These are phyloP conservation scores for Bombylius discolor DNA, from an alignment of 2,888 invertebrate species.

Conservation along the genomic window DNA sequence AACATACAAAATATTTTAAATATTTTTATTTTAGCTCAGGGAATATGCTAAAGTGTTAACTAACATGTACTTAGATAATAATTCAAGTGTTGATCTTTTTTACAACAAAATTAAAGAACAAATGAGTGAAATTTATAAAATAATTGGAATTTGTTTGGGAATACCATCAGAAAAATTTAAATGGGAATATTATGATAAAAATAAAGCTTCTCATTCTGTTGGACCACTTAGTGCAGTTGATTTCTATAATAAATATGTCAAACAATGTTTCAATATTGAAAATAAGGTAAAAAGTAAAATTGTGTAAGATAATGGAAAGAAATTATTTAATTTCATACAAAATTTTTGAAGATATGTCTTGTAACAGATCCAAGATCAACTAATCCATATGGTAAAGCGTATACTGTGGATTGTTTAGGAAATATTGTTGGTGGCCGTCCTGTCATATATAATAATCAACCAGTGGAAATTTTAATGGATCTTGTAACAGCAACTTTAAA, in stretches of 20 bases:
- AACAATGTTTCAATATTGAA: constrained; percentile 64
- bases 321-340: too few relatives aligned
- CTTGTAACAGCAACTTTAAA: constrained; percentile 63
- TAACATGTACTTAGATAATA: constrained; percentile 46
- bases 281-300: constrained; percentile 48
- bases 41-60: constrained; percentile 66
- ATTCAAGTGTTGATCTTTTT: constrained; percentile 11
- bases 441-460: constrained; percentile 80
- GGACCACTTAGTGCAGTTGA: constrained; percentile 65
- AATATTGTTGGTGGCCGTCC: constrained; percentile 69
- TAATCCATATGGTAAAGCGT: constrained; percentile 65
- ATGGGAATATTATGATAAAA: constrained; percentile 77
- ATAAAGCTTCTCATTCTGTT: constrained; percentile 56
- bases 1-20: neutral
- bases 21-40: constrained; percentile 39
- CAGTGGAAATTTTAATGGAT: constrained; percentile 61
- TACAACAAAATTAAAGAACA: constrained; percentile 47
- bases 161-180: constrained; percentile 66
- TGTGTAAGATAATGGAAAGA: neutral
- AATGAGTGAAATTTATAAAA: constrained; percentile 62
- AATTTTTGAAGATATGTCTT: constrained; percentile 53
- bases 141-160: constrained; percentile 71
- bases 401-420: constrained; percentile 78
- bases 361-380: constrained; percentile 73
- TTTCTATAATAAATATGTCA: constrained; percentile 68